Evolutionary conservation across 2,797 vertebrate species (phyloP).

Genomic region (Lepus townsendii): DNA sequence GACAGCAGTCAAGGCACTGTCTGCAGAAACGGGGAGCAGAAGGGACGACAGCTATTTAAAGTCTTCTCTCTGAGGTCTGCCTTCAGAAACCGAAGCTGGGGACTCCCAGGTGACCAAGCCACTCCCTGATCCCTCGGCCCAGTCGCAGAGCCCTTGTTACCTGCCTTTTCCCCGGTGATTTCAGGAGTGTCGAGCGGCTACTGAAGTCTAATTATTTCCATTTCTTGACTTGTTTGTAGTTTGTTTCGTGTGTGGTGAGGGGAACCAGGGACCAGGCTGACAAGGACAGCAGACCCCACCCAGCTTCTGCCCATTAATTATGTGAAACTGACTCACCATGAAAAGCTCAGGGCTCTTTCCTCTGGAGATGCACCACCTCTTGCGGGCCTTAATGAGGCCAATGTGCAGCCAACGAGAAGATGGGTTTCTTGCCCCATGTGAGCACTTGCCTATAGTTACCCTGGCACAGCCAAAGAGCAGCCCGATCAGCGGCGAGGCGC

Average conservation of each 20-base stretch:
- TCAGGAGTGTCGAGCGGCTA: not conserved
- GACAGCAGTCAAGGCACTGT: not conserved
- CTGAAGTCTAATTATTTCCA: not conserved
- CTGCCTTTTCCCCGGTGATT: not conserved
- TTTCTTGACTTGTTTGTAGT: constrained; percentile 10
- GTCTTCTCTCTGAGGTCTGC: not conserved
- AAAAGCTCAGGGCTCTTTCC: constrained; percentile 5
- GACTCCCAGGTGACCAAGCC: not conserved
- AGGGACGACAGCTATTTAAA: not conserved
- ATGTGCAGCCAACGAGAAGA: constrained; percentile 68
- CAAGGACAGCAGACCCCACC: not conserved
- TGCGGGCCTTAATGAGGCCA: not conserved
- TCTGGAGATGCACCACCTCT: not conserved
- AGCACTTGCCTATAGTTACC: not conserved
- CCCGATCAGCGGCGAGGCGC: not conserved
- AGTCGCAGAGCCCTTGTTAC: not conserved
- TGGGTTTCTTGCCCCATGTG: not conserved
- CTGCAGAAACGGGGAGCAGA: not conserved
- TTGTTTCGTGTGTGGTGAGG: not conserved
- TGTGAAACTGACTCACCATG: not conserved
- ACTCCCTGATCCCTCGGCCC: not conserved
- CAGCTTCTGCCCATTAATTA: not conserved
- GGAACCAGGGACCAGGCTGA: not conserved
- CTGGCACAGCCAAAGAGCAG: not conserved
- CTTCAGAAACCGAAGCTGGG: not conserved